Evolutionary conservation across 2,888 invertebrate genomes (phyloP).

Genomic region (Leptinotarsa rubiginosa): DNA sequence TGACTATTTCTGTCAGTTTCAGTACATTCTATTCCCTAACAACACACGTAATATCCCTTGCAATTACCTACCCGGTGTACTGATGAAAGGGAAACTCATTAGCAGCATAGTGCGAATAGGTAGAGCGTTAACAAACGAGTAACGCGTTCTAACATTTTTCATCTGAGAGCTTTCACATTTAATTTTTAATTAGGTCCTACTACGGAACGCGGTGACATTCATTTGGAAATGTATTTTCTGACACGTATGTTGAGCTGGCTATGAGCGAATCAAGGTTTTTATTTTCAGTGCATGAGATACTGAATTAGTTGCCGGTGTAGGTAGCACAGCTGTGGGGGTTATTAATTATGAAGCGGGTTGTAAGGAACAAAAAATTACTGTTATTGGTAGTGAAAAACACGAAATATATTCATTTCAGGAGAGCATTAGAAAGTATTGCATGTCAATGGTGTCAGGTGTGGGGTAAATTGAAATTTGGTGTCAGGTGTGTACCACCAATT

Average conservation of each 20-base stretch:
- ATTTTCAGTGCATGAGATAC: background rate
- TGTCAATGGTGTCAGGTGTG: background rate
- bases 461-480: background rate
- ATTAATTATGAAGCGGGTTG: no score
- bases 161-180: constrained; percentile 18
- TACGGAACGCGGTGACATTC: background rate
- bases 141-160: constrained; percentile 5
- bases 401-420: no score
- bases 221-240: constrained; percentile 9
- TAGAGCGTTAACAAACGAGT: constrained; percentile 8
- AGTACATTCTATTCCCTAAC: background rate
- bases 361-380: background rate
- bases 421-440: no score
- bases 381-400: no score
- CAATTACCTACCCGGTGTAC: background rate
- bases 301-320: background rate
- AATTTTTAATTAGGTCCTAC: constrained; percentile 22
- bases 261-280: constrained; percentile 19
- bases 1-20: background rate
- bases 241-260: constrained; percentile 1
- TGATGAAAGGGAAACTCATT: background rate
- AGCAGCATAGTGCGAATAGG: background rate
- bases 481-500: background rate
- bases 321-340: background rate
- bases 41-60: background rate